Base-by-base conservation (phyloP, 2,888 invertebrate genomes). In the Melolontha melolontha region DNA sequence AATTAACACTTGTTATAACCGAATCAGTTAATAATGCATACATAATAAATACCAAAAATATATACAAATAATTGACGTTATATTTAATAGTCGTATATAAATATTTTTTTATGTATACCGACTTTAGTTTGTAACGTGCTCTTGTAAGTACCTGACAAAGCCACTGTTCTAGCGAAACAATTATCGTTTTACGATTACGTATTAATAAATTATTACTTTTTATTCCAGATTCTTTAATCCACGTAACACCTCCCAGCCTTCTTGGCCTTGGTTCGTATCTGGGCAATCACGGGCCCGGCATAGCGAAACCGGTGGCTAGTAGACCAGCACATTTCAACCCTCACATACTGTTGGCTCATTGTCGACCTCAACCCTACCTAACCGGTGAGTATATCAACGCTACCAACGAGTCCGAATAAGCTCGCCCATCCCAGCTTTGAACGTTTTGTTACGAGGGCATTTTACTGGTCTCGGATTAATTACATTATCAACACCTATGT, bases 251-350 rank as follows among this genome's bases (percentile, higher is more conserved):
- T 8, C 82, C 80, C 49, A 82, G 79, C 71, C 77, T 83, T 50
- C 73, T 83, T 59, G 82, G 82, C 34, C 74, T 81, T 73, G 78
- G 74, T 44, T 81, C 80, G 70, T 86, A 86, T 73, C 77, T 83
- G 67, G 84, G 85, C 76, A 84, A 82, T 62, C 85, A 83, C 72
- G 87, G 86, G 1, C 87, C 87, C 82, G 89, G 89, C 70, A 90
- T 94, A 79, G 93, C 94, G 59, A 94, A 94, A 84, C 94, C 94
- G 11, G 93, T 95, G 78, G 93, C 95, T 66, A 91, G 94, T 83
- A 87, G 94, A 72, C 89, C 87, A 71, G 77, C 83, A 81, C 89
- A 85, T 81, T 92, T 92, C 78, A 90, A 92, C 75, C 92, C 92
- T 77, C 94, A 94, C 83, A 90, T 96, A 78, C 84, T 92, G 71